Evolutionary conservation across 2,797 vertebrate species (phyloP), one percentile per base, ranked within the genome.

Genomic region (Austrolebias charrua): DNA sequence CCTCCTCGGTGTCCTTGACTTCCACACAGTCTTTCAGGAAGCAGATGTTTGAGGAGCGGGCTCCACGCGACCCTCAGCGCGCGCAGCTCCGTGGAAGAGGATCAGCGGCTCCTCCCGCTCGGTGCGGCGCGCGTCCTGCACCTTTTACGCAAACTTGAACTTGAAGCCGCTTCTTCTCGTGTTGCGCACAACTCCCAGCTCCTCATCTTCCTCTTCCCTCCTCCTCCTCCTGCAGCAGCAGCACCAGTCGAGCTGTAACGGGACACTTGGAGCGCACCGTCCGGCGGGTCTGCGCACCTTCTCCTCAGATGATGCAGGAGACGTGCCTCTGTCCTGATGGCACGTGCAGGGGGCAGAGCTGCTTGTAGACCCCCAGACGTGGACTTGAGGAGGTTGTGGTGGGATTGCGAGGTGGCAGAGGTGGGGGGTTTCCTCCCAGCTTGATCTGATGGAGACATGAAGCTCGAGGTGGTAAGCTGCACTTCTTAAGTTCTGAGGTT

Each of bases 101-200:
- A 16, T 3, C 31, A 8, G 12, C 6, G 9, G 48, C 10, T 2
- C 14, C 9, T 47, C 24, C 6, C 1, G 1, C 1, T 6, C 45
- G 6, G 19, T 2, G 7, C 0, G 43, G 45, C 51, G 43, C 47
- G 38, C 64, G 10, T 42, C 51, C n/a, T 69, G n/a, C 75, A 76
- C 75, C 79, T 81, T n/a, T 85, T 87, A 67, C 73, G 78, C 84
- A 71, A 78, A 85, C 80, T 76, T 84, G 67, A 86, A 88, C 74
- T 80, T 83, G 71, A 63, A 52, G 31, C 53, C 49, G 66, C 57
- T 18, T n/a, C 31, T 24, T 20, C 57, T 43, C 59, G 45, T 66
- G 75, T 71, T 80, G 70, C 76, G 74, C 78, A 77, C 57, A 59
- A 2, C 70, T 64, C 58, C 24, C 6, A 28, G 48, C 20, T 70